phyloP scores from a whole-genome alignment of 2,888 invertebrate genomes.

The Hirtodrosophila histrioides region DNA sequence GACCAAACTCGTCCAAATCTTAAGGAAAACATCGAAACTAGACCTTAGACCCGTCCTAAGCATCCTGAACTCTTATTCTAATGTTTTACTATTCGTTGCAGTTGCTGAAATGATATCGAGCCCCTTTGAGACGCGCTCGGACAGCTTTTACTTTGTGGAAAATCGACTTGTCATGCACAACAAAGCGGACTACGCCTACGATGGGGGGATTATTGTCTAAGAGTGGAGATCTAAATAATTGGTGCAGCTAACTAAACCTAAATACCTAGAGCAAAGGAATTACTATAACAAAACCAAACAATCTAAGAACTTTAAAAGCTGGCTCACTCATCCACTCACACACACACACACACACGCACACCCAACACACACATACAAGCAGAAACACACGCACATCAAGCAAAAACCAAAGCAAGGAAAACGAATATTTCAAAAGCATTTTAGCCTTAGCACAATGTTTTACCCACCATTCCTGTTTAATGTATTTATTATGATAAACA shows the following conservation, averaged over 20 bases:
- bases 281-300: constrained; percentile 27
- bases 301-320: constrained; percentile 29
- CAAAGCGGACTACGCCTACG: constrained; percentile 99
- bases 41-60: too few relatives aligned
- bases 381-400: constrained; percentile 49
- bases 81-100: constrained; percentile 85
- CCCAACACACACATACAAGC: constrained; percentile 24
- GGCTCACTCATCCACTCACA: constrained; percentile 32
- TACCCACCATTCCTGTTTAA: constrained; percentile 77
- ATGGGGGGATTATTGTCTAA: constrained; percentile 87
- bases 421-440: constrained; percentile 52
- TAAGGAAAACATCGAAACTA: too few relatives aligned
- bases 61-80: too few relatives aligned
- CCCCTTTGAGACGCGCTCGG: constrained; percentile 98
- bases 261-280: constrained; percentile 43
- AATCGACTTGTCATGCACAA: constrained; percentile 99
- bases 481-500: constrained; percentile 65
- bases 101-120: constrained; percentile 98
- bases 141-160: constrained; percentile 99
- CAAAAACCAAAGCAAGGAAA: constrained; percentile 40
- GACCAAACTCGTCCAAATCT: too few relatives aligned
- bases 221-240: constrained; percentile 29
- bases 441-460: constrained; percentile 79
- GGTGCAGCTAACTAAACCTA: constrained; percentile 42
- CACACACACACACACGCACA: constrained; percentile 45